phyloP scores from a whole-genome alignment of 2,113 vertebrate genomes.

The Symphodus melops region DNA sequence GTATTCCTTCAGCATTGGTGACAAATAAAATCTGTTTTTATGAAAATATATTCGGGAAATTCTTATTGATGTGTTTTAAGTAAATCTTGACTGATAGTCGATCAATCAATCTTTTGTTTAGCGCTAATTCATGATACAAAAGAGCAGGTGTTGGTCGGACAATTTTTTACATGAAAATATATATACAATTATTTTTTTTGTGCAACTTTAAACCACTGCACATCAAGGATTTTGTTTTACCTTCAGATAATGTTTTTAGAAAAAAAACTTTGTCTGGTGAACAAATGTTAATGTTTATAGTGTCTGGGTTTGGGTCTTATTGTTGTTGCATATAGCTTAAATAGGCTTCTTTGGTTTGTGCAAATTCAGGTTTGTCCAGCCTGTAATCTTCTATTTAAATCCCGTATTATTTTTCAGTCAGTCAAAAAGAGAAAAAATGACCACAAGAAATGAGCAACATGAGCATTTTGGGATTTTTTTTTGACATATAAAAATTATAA shows the following conservation, averaged over 20 bases:
- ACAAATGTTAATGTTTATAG: too few relatives aligned
- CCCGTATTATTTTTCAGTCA: conserved; percentile 16
- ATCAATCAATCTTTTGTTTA: too few relatives aligned
- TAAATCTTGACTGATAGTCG: too few relatives aligned
- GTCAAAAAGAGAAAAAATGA: conserved; percentile 64
- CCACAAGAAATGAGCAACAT: conserved; percentile 59
- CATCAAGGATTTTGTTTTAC: neutral
- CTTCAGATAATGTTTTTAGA: neutral
- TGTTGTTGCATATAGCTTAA: neutral
- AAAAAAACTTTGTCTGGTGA: too few relatives aligned
- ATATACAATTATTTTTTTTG: neutral
- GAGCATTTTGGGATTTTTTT: conserved; percentile 54
- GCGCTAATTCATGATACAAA: too few relatives aligned
- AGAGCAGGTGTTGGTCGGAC: too few relatives aligned
- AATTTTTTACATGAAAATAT: too few relatives aligned
- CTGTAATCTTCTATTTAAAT: neutral
- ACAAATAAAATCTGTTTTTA: conserved; percentile 43
- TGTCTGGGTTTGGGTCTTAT: too few relatives aligned
- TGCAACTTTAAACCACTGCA: neutral
- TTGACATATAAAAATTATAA: conserved; percentile 72
- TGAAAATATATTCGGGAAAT: conserved; percentile 38
- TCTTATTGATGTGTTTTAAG: conserved; percentile 2
- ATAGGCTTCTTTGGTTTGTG: neutral
- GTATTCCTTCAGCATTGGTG: conserved; percentile 8
- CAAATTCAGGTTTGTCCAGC: neutral